These are phyloP conservation scores for Drosophila mercatorum DNA, from an alignment of 2,888 invertebrate species.

Conservation along the genomic window DNA sequence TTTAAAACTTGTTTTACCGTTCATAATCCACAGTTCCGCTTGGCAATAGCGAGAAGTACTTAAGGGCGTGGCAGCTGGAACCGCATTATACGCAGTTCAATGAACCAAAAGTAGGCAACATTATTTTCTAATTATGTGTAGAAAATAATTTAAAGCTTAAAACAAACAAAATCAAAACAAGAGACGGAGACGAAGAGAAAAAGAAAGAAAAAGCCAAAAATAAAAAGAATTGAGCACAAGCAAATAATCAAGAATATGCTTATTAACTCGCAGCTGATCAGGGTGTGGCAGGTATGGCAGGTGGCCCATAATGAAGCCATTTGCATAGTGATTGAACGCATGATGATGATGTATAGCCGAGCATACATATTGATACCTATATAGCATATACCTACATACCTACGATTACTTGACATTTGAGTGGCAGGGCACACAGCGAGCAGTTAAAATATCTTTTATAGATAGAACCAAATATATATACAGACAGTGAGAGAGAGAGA, in stretches of 20 bases:
- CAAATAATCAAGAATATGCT: constrained; percentile 55
- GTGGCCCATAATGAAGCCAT: constrained; percentile 58
- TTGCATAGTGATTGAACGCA: constrained; percentile 52
- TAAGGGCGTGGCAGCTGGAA: constrained; percentile 48
- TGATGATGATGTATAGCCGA: constrained; percentile 33
- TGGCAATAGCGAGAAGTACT: constrained; percentile 12
- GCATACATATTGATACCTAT: not conserved
- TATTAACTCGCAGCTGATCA: constrained; percentile 33
- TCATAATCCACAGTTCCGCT: constrained; percentile 17
- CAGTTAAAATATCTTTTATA: constrained; percentile 1
- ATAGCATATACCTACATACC: constrained; percentile 4
- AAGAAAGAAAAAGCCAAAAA: constrained; percentile 4
- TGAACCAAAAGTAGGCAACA: constrained; percentile 80
- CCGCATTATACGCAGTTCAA: constrained; percentile 61
- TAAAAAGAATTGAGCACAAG: constrained; percentile 52
- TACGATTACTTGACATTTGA: constrained; percentile 52
- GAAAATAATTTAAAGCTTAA: constrained; percentile 66
- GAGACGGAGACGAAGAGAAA: constrained; percentile 14
- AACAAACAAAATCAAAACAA: constrained; percentile 53
- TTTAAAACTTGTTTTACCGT: constrained; percentile 11
- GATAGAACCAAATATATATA: not conserved
- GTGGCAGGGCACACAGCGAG: constrained; percentile 36
- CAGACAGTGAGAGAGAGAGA: no score
- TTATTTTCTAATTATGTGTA: constrained; percentile 71
- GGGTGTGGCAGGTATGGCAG: constrained; percentile 56